Evolutionary conservation across 2,797 vertebrate species (phyloP), one percentile per base, ranked within the genome.

Genomic region (Carapus acus): DNA sequence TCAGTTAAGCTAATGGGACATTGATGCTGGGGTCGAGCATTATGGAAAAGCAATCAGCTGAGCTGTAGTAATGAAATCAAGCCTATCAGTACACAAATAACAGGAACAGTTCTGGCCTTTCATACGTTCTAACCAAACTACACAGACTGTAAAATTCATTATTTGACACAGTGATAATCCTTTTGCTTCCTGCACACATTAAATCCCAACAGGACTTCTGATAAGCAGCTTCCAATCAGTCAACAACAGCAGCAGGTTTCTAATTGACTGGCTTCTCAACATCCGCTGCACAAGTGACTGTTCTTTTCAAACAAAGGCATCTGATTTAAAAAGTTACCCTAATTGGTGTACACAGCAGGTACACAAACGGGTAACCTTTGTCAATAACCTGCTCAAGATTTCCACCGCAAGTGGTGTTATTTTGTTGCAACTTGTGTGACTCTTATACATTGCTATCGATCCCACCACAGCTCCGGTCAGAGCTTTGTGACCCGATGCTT

Each of bases 201-300:
- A 45, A 58, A 37, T 63, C 41, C 67, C 44, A 41, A 49, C 23
- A 20, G 21, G 40, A 49, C 3, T 17, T 50, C 64, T 64, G 47
- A 72, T 51, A 44, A 74, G 55, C 52, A 39, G 42, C 57, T 63
- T 64, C 17, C 36, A 34, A 63, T 21, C 55, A 56, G 23, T 75
- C 48, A 52, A 37, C 55, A 56, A 64, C 49, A 58, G 48, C 43
- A 70, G 48, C 43, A 70, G 23, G 40, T 60, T 68, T 55, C 39
- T 65, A 61, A 70, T 69, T 63, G 53, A 74, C 69, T 49, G 65
- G 47, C 41, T 8, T 6, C 19, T 47, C 41, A 55, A 61, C 53
- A 67, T 67, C 58, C 67, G 71, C 57, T 67, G 38, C 50, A 65
- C 43, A 58, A 47, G 44, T 49, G 11, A 43, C 21, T 21, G 17